Base-by-base conservation (phyloP, 92 coral and sea anemone genomes). In the Ricordea florida region DNA sequence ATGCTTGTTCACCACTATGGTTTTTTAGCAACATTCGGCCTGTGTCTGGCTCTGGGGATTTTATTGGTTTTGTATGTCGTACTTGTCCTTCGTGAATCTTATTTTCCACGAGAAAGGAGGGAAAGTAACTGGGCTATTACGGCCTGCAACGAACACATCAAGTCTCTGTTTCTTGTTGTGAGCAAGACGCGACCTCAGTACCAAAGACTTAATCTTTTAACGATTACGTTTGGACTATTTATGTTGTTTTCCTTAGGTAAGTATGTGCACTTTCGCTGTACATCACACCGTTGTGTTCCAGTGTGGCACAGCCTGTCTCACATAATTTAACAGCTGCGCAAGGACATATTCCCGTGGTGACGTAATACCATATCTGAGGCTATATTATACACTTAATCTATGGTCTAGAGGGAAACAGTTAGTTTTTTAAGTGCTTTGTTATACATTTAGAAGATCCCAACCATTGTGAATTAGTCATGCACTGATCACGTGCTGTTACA, bases 1-100 rank as follows among this genome's bases (percentile, higher is more conserved):
- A 79, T 88, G 0, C 34, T 94, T 1, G 82, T 94, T 14, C 89
- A 91, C 21, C 68, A 83, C 23, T 41, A 74, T 10, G 94, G 98
- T 4, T 94, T 82, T 62, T 78, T 92, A 79, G 89, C 93, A 1
- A 84, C 98, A 5, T 94, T 71, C 76, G 91, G 89, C 23, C 58
- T 94, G 26, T 76, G 90, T 25, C 52, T 91, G 41, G 89, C 83
- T 18, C 18, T 88, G 21, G 79, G 60, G 27, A 48, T 80, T 11
- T 27, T 62, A 5, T 74, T 66, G 3, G 71, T 85, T 20, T 11
- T 82, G 2, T 94, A 94, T 58, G 67, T 94, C 51, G 18, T 52
- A 10, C 57, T 88, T 15, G 55, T 88, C 14, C 85, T 94, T 2
- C 83, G 62, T 22, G 98, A 94, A 66, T 94, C 98, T 0, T 91